Conservation (phyloP, 2,888 invertebrate genomes). For the Chalcis sispes region DNA sequence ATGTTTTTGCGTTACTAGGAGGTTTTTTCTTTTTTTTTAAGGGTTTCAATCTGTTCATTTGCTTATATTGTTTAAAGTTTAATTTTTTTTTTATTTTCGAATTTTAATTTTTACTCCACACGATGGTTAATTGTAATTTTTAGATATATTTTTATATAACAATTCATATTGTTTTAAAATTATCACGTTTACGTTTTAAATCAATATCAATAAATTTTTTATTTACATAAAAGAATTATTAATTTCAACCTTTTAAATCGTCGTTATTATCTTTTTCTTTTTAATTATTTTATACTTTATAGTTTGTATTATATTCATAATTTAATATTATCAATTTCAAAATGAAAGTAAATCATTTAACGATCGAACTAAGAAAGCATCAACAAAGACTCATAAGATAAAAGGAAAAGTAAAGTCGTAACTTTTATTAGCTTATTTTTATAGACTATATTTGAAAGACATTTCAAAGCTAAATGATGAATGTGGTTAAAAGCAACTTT, state of each 20-base stretch:
- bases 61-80: too few relatives aligned
- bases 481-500: background rate
- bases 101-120: too few relatives aligned
- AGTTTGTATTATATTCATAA: too few relatives aligned
- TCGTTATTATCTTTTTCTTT: background rate
- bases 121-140: too few relatives aligned
- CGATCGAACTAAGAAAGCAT: slow-evolving; percentile 42
- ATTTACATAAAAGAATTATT: background rate
- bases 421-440: slow-evolving; percentile 37
- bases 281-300: background rate
- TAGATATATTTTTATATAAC: too few relatives aligned
- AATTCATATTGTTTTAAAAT: too few relatives aligned
- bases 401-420: slow-evolving; percentile 21
- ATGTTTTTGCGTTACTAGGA: too few relatives aligned
- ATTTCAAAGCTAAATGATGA: slow-evolving; percentile 10
- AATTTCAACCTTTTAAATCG: background rate
- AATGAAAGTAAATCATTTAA: slow-evolving; percentile 6
- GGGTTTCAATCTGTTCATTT: too few relatives aligned
- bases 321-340: slow-evolving; percentile 16
- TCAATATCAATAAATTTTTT: too few relatives aligned
- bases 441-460: slow-evolving; percentile 16
- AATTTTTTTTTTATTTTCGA: too few relatives aligned
- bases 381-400: slow-evolving; percentile 41
- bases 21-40: too few relatives aligned
- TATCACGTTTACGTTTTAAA: too few relatives aligned